Base-by-base conservation (phyloP, 2,113 vertebrate species). In the Pachypanchax playfairii region DNA sequence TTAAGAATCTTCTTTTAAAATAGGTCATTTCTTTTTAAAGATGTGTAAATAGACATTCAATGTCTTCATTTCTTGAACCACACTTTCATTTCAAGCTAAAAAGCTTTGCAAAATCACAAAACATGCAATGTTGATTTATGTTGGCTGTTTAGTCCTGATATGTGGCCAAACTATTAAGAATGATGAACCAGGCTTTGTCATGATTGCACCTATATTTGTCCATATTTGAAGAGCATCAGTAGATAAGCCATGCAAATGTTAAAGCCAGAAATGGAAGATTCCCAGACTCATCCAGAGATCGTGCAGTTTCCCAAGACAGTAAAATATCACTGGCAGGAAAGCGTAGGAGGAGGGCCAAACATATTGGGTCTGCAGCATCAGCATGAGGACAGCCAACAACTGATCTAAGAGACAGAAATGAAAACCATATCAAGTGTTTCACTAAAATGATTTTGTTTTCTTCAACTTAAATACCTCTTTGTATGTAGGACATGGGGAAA, bases 271-370 rank as follows among this genome's bases (percentile, higher is more conserved):
- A 66, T 49, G 75, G 77, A 79, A 79, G 59, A 67, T 68, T 71
- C 65, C 33, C 53, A 65, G 57, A 84, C 65, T 56, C 61, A 78
- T 46, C 36, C 74, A 80, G 64, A 79, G 75, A 71, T 76, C 52
- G 64, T 64, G 44, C 24, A 0, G 43, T 70, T 73, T 80, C 72
- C 69, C 59, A 71, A 63, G 63, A 76, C 65, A 60, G 44, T 82
- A 78, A 80, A 87, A 80, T 80, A 61, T 58, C 20, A 44, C 24
- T 80, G 71, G 72, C 71, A 79, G 75, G 53, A 77, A 63, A 70
- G 26, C 12, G 28, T 12, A 11, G 36, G 28, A 52, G 41, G 20
- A 52, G 26, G 22, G 66, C 70, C 82, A 83, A 75, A 72, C 58
- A 80, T 46, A 71, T 67, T 68, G 61, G 4, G 53, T 39, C 65